phyloP scores from a whole-genome alignment of 2,113 vertebrate species.

The Sterna hirundo region DNA sequence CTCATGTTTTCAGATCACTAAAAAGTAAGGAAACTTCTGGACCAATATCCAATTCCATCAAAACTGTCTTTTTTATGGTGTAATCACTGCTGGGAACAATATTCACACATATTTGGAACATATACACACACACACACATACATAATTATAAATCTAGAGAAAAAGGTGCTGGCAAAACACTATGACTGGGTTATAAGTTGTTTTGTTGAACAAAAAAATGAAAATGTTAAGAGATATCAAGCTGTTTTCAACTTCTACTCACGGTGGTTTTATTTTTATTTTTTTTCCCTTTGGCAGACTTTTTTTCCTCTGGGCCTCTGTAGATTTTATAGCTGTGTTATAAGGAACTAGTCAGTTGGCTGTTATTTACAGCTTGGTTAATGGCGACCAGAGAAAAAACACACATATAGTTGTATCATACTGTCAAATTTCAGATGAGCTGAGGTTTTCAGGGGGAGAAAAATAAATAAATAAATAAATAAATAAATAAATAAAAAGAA shows the following conservation, averaged over 20 bases:
- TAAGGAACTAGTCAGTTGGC: neutral
- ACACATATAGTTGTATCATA: neutral
- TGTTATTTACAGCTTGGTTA: neutral
- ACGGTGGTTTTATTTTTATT: neutral
- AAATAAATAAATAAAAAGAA: neutral
- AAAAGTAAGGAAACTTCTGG: conserved; percentile 3
- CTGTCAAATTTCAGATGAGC: neutral
- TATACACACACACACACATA: rapidly evolving
- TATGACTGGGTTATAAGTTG: conserved; percentile 30
- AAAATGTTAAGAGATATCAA: conserved; percentile 30
- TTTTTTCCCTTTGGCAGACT: neutral
- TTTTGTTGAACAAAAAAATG: conserved; percentile 49
- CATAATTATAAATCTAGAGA: conserved; percentile 31
- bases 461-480: neutral
- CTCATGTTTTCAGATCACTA: conserved; percentile 34
- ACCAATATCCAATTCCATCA: neutral
- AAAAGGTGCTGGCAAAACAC: conserved; percentile 20
- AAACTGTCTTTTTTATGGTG: conserved; percentile 17
- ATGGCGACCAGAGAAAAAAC: neutral
- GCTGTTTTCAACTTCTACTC: neutral
- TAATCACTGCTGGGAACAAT: conserved; percentile 32
- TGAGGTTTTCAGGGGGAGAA: neutral
- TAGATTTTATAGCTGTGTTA: neutral
- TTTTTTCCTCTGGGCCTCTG: neutral
- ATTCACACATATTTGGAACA: neutral